Evolutionary conservation across 2,113 vertebrate species (phyloP).

Genomic region (Probosciger aterrimus): DNA sequence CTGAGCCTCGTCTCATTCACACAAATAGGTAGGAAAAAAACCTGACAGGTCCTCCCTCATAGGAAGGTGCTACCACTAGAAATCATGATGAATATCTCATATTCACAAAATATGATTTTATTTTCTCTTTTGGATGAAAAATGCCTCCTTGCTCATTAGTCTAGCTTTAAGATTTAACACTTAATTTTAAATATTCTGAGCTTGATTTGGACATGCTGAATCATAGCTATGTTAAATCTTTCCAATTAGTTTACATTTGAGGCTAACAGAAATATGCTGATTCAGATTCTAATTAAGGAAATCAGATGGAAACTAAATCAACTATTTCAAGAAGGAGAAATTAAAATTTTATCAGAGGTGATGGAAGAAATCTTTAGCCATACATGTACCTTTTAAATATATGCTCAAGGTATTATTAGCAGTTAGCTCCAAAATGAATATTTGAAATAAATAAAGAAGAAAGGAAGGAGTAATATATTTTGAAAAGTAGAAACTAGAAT

Average conservation of each 20-base stretch:
- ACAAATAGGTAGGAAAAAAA: not conserved
- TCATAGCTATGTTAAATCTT: not conserved
- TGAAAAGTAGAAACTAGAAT: not conserved
- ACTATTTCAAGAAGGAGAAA: not conserved
- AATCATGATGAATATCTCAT: not conserved
- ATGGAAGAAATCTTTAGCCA: not conserved
- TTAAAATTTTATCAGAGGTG: not conserved
- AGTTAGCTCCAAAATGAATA: not conserved
- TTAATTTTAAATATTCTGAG: not conserved
- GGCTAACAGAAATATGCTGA: not conserved
- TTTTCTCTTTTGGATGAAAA: not conserved
- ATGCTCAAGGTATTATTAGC: not conserved
- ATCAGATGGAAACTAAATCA: not conserved
- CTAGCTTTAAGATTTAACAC: not conserved
- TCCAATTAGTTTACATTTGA: not conserved
- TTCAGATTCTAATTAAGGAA: slow-evolving; percentile 11
- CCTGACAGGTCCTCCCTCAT: not conserved
- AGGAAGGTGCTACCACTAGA: not conserved
- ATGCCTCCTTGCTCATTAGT: not conserved
- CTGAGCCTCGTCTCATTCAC: not conserved
- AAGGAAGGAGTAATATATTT: not conserved
- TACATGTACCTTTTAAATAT: not conserved
- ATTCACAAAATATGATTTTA: not conserved
- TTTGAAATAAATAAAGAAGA: not conserved
- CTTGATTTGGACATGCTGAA: not conserved